These are phyloP conservation scores for Chiroxiphia lanceolata DNA, from an alignment of 2,797 vertebrate species.

Conservation along the genomic window DNA sequence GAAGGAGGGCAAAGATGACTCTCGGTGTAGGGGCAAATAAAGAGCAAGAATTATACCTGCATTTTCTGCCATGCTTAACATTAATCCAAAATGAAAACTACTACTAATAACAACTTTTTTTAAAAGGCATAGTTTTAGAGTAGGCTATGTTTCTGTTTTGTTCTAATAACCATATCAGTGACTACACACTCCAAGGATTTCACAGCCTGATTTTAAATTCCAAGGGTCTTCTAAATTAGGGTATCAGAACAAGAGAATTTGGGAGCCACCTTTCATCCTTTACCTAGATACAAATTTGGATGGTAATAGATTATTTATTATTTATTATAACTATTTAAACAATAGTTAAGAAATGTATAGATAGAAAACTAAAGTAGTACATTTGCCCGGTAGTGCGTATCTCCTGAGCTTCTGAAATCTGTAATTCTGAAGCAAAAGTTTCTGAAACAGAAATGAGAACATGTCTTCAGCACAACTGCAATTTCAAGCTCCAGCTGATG, in stretches of 20 bases:
- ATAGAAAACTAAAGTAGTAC: not conserved
- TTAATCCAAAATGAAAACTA: not conserved
- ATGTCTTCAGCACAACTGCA: not conserved
- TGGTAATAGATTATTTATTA: not conserved
- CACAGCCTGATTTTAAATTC: not conserved
- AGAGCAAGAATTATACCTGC: not conserved
- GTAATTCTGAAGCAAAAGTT: not conserved
- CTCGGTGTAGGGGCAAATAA: not conserved
- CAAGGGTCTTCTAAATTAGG: not conserved
- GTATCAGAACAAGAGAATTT: not conserved
- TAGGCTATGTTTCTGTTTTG: not conserved
- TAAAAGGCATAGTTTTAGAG: not conserved
- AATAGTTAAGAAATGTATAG: not conserved
- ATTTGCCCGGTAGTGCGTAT: not conserved
- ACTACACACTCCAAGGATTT: not conserved
- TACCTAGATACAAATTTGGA: not conserved
- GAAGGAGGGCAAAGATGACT: not conserved
- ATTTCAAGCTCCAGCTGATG: not conserved
- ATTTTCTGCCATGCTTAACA: not conserved
- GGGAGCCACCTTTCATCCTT: not conserved
- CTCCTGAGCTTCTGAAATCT: not conserved
- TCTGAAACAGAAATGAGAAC: not conserved
- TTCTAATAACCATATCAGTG: not conserved
- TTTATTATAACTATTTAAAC: not conserved
- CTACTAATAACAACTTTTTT: not conserved